Evolutionary conservation across 2,888 invertebrate genomes (phyloP).

Genomic region (Harpagoxenus sublaevis): DNA sequence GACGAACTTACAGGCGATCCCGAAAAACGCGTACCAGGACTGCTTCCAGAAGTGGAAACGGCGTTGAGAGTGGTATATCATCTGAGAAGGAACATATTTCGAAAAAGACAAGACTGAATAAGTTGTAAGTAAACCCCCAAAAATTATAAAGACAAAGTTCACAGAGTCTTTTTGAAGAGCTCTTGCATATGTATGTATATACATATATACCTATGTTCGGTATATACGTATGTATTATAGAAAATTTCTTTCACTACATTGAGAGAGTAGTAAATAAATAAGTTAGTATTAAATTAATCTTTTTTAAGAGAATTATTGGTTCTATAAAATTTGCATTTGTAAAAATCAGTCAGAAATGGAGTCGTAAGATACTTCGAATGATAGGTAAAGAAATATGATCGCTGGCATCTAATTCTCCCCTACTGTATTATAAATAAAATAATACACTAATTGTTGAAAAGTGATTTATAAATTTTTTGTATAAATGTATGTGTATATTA

Average conservation of each 20-base stretch:
- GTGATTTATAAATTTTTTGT: slow-evolving; percentile 62
- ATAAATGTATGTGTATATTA: slow-evolving; percentile 54
- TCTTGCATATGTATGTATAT: no score
- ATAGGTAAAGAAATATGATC: neutral
- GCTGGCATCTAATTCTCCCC: slow-evolving; percentile 29
- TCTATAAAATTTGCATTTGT: slow-evolving; percentile 14
- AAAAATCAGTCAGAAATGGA: slow-evolving; percentile 28
- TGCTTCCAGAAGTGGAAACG: no score
- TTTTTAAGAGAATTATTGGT: slow-evolving; percentile 1
- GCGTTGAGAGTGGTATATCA: no score
- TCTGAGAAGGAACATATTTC: no score
- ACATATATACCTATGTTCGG: neutral
- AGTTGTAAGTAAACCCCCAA: no score
- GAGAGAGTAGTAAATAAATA: neutral
- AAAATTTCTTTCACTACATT: slow-evolving; percentile 6
- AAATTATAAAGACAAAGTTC: no score
- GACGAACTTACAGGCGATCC: no score
- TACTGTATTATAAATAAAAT: slow-evolving; percentile 46
- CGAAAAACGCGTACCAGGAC: no score
- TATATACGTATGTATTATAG: neutral
- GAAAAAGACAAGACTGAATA: no score
- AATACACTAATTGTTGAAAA: slow-evolving; percentile 62
- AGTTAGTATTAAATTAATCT: slow-evolving; percentile 1
- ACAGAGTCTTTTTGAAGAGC: no score
- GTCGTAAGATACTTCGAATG: slow-evolving; percentile 33